These are phyloP conservation scores for Leptarthrus brevirostris DNA, from an alignment of 2,888 invertebrate species.

Conservation along the genomic window DNA sequence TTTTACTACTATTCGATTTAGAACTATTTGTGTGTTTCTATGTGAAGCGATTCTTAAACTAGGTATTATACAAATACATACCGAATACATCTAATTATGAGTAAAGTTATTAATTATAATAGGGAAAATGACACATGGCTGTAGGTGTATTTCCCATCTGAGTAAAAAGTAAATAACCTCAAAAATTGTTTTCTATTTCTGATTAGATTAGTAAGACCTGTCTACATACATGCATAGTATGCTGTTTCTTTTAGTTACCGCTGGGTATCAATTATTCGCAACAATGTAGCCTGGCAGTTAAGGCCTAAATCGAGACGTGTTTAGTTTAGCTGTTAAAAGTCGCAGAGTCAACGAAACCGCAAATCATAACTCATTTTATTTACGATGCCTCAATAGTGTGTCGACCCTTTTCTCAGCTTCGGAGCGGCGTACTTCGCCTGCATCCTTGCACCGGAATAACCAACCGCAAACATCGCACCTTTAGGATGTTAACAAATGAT, in stretches of 20 bases:
- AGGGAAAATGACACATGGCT: too few relatives aligned
- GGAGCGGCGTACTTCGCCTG: neutral
- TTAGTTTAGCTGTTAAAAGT: neutral
- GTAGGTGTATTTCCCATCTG: too few relatives aligned
- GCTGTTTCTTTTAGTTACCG: neutral
- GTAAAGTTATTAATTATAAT: too few relatives aligned
- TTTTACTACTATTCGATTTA: too few relatives aligned
- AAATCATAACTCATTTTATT: conserved; percentile 53
- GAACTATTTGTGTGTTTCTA: too few relatives aligned
- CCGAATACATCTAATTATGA: too few relatives aligned
- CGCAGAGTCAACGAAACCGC: neutral
- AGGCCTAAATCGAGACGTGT: neutral
- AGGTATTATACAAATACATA: too few relatives aligned
- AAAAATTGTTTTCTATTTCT: too few relatives aligned
- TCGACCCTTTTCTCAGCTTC: neutral
- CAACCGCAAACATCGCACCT: conserved; percentile 34
- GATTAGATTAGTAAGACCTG: too few relatives aligned
- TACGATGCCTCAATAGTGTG: conserved; percentile 47
- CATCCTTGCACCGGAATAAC: conserved; percentile 11
- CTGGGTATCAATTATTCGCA: neutral
- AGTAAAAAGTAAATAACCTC: too few relatives aligned
- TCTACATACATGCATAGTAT: too few relatives aligned
- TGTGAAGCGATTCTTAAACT: too few relatives aligned
- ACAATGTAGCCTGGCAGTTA: conserved; percentile 3
- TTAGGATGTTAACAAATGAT: conserved; percentile 22